phyloP scores from a whole-genome alignment of 2,113 vertebrate genomes.

The Phaetusa simplex region DNA sequence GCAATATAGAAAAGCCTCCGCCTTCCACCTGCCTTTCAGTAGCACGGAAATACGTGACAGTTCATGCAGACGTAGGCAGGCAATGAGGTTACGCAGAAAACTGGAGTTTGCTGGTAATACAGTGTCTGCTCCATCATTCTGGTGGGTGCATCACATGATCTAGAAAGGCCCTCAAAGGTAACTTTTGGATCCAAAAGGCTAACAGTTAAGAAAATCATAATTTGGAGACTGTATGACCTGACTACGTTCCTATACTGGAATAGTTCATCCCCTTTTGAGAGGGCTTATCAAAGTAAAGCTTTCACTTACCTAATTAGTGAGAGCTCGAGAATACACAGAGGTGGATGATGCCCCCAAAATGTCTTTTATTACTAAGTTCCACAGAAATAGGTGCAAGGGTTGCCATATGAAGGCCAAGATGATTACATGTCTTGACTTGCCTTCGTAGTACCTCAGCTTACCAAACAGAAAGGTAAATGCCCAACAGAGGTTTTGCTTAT shows the following conservation, averaged over 20 bases:
- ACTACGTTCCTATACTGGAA: neutral
- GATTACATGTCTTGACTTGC: neutral
- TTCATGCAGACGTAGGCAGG: neutral
- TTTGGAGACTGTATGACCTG: neutral
- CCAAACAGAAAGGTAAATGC: neutral
- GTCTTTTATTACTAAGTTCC: neutral
- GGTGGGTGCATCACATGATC: neutral
- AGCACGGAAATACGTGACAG: fast-evolving
- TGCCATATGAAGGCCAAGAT: neutral
- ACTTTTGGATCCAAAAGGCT: neutral
- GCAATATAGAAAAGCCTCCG: neutral
- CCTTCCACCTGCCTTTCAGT: neutral
- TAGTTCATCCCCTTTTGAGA: neutral
- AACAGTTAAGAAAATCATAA: neutral
- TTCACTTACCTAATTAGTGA: neutral
- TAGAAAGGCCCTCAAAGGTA: neutral
- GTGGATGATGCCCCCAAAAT: neutral
- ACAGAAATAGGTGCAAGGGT: neutral
- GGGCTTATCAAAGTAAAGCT: neutral
- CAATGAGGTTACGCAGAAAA: neutral
- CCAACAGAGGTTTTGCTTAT: neutral
- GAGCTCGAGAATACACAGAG: neutral
- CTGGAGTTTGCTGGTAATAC: too few relatives aligned
- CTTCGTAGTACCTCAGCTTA: neutral
- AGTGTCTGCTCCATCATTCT: neutral